Evolutionary conservation across 2,888 invertebrate species (phyloP).

Genomic region (Tanytarsus gracilentus): DNA sequence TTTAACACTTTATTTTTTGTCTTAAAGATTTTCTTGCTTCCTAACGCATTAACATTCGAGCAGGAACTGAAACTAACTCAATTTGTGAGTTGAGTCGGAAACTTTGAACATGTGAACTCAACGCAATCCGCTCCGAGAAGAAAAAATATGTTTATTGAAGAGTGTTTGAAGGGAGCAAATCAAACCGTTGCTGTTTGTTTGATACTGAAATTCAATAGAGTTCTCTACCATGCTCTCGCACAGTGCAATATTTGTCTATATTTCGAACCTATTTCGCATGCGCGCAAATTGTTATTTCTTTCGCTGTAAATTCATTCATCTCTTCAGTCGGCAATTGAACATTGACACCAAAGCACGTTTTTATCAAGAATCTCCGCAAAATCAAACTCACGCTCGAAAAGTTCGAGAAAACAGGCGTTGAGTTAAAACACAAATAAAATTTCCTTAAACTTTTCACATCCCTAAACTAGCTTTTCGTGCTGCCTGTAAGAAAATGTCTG

Average conservation of each 20-base stretch:
- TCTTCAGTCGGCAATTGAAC: neutral
- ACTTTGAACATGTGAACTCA: too few relatives aligned
- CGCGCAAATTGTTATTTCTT: neutral
- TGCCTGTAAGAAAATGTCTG: constrained; percentile 12
- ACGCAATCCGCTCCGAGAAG: neutral
- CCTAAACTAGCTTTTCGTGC: neutral
- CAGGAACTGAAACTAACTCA: constrained; percentile 8
- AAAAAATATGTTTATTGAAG: constrained; percentile 15
- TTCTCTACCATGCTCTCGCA: constrained; percentile 2
- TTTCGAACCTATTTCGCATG: neutral
- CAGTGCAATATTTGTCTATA: neutral
- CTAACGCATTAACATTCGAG: constrained; percentile 1
- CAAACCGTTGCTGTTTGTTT: constrained; percentile 13
- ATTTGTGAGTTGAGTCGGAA: too few relatives aligned
- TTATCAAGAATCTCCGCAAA: too few relatives aligned
- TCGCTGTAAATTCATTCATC: constrained; percentile 7
- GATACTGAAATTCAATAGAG: constrained; percentile 22
- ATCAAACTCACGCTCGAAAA: too few relatives aligned
- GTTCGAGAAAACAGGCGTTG: neutral
- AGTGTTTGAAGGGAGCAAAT: constrained; percentile 23
- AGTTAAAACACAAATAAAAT: neutral
- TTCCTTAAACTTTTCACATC: neutral
- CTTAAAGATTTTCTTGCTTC: constrained; percentile 16
- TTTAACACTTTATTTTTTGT: neutral
- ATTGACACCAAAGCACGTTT: too few relatives aligned